Evolutionary conservation across 2,888 invertebrate species (phyloP), one percentile per base, ranked within the genome.

Genomic region (Epirrhoe tristata): DNA sequence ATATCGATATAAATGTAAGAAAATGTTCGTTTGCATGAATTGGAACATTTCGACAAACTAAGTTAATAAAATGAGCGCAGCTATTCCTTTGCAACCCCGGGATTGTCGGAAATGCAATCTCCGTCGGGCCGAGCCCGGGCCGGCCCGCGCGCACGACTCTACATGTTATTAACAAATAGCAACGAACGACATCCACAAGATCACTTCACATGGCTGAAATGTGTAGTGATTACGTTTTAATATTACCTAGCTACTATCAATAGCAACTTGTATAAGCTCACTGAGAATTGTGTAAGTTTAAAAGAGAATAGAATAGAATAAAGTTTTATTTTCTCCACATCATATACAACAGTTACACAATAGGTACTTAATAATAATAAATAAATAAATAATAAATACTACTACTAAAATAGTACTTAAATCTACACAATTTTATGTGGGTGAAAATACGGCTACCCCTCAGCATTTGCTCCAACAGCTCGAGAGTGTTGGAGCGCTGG

Each of bases 81-180:
- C 39, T 43, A 43, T 43, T 43, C 39, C 39, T 43, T 43, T 43
- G 39, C 39, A 43, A 43, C 12, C 12, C 39, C 39, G 39, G 39
- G 39, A 43, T 43, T 43, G 39, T 43, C 39, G 39, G 39, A 43
- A 43, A 43, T 43, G 39, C 39, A 43, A 43, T 43, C 39, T 43
- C 39, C 39, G 12, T 5, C 39, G 39, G 39, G 12, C 39, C 39
- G 39, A 43, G 39, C 39, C 24, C 1, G 39, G 12, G 39, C 12
- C 39, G 39, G 4, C 12, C 12, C 12, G 8, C 36, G 36, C 8
- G 39, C 39, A 12, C 39, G 39, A 43, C 39, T 43, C 39, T 43
- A 43, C 12, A 43, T 43, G 39, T 12, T 39, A 12, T 43, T 12
- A 24, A 24, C 24, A 24, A 24, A 24, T 24, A 43, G 39, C 39